Conservation (phyloP, 2,888 invertebrate species). For the Idaea biselata region DNA sequence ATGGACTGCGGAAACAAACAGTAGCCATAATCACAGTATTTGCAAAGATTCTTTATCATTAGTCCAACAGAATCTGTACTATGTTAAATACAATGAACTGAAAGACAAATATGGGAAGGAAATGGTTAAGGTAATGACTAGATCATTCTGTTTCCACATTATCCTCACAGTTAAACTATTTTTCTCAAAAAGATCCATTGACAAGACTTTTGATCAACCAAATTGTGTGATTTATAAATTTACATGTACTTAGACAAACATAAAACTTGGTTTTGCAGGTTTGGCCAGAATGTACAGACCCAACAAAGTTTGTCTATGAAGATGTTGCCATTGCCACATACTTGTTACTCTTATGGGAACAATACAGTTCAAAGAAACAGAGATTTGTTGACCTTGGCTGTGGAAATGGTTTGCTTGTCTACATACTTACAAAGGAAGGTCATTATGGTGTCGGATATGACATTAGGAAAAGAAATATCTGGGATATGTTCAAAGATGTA, state of each 20-base stretch:
- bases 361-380: conserved; percentile 73
- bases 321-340: conserved; percentile 97
- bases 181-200: too few relatives aligned
- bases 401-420: conserved; percentile 97
- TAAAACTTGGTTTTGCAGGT: conserved; percentile 66
- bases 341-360: conserved; percentile 89
- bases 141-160: neutral
- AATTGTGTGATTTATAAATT: neutral
- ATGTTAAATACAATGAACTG: conserved; percentile 84
- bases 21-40: conserved; percentile 33
- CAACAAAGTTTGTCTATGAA: conserved; percentile 96
- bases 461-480: conserved; percentile 91
- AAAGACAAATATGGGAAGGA: conserved; percentile 89
- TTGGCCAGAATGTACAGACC: conserved; percentile 97
- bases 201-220: neutral
- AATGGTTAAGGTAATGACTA: conserved; percentile 81
- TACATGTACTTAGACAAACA: neutral
- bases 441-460: conserved; percentile 91
- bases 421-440: conserved; percentile 92
- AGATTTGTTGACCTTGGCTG: conserved; percentile 97
- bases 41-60: conserved; percentile 82
- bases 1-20: conserved; percentile 77
- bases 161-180: too few relatives aligned
- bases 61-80: conserved; percentile 85
- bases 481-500: conserved; percentile 88